phyloP scores from a whole-genome alignment of 64 coral and sea anemone genomes.

The Trachythela sp. region DNA sequence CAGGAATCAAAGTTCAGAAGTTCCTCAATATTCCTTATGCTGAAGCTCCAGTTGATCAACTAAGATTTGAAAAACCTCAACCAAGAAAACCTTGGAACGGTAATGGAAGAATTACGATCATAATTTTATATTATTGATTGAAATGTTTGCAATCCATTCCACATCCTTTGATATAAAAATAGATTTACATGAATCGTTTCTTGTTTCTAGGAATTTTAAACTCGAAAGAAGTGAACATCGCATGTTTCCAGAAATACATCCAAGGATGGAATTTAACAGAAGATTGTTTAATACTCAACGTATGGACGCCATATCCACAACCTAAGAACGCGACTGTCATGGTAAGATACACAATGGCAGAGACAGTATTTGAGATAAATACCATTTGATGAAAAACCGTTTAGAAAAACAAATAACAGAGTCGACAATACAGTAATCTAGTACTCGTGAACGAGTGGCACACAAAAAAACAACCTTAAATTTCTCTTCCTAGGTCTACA shows the following conservation, averaged over 20 bases:
- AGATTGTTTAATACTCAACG: not conserved
- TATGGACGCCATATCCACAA: not conserved
- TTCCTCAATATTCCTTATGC: constrained; percentile 11
- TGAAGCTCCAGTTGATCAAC: not conserved
- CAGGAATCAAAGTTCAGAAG: not conserved
- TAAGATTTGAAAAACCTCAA: constrained; percentile 13
- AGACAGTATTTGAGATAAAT: too few species aligned
- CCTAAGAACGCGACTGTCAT: not conserved
- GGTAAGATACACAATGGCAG: not conserved
- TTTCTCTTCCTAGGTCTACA: constrained; percentile 23
- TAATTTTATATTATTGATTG: not conserved
- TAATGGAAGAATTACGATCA: not conserved
- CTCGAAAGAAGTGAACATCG: not conserved
- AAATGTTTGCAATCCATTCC: not conserved
- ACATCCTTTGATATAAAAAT: not conserved
- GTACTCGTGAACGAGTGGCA: too few species aligned
- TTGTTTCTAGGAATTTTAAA: not conserved
- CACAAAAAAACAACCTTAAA: not conserved
- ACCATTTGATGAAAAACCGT: too few species aligned
- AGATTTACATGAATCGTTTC: not conserved
- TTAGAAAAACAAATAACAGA: too few species aligned
- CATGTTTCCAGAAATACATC: not conserved
- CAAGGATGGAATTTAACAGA: not conserved
- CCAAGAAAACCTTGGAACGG: constrained; percentile 16
- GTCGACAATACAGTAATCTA: not conserved